Conservation (phyloP, 2,797 vertebrate species). For the Limosa lapponica region DNA sequence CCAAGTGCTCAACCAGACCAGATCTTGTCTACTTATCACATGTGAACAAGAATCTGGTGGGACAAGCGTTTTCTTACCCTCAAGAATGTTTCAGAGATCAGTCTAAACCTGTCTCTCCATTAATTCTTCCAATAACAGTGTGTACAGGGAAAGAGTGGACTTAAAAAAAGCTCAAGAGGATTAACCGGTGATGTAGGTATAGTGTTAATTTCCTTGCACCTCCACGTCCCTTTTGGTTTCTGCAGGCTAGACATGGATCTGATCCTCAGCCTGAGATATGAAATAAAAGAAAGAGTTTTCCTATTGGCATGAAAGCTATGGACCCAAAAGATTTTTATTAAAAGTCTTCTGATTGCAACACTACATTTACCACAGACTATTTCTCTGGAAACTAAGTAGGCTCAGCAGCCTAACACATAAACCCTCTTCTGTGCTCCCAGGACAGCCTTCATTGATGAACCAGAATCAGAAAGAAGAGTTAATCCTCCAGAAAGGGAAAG, state of each 20-base stretch:
- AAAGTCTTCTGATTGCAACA: not conserved
- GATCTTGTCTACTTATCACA: not conserved
- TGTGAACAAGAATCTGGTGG: not conserved
- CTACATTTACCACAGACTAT: not conserved
- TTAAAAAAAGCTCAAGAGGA: not conserved
- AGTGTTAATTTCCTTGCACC: not conserved
- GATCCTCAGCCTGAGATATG: not conserved
- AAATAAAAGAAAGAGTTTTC: not conserved
- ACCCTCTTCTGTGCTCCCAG: not conserved
- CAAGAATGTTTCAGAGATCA: not conserved
- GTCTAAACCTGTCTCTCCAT: not conserved
- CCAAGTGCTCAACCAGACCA: not conserved
- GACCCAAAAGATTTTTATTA: not conserved
- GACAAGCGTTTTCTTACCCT: not conserved
- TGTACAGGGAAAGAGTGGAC: not conserved
- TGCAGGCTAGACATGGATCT: not conserved
- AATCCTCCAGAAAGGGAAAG: not conserved
- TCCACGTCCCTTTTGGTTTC: not conserved
- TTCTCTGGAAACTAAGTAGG: not conserved
- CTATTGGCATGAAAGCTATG: not conserved
- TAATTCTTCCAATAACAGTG: not conserved
- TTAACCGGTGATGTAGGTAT: not conserved
- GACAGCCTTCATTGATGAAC: not conserved
- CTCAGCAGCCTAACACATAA: not conserved
- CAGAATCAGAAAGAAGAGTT: conserved; percentile 1